Conservation (phyloP, 2,888 invertebrate genomes). For the Cryptocephalus primarius region DNA sequence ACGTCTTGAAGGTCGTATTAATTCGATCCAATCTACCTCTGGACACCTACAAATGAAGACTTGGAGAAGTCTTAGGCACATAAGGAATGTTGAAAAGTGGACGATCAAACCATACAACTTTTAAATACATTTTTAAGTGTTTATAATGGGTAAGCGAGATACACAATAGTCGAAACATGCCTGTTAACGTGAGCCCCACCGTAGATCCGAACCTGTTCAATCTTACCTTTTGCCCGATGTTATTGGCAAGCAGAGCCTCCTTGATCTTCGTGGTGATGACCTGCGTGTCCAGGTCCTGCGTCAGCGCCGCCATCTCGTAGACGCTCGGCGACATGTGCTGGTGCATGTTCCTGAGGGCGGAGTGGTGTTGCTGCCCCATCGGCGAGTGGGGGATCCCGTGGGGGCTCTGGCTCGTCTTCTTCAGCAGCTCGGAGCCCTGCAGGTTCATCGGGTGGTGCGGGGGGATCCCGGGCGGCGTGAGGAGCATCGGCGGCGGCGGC, state of each 20-base stretch:
- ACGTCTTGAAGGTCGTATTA: too few relatives aligned
- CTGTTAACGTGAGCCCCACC: too few relatives aligned
- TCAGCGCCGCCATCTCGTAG: constrained; percentile 94
- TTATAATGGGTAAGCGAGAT: too few relatives aligned
- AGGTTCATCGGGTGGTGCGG: constrained; percentile 62
- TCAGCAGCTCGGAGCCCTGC: constrained; percentile 48
- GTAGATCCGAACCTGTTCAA: too few relatives aligned
- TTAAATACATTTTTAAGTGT: too few relatives aligned
- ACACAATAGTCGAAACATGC: too few relatives aligned
- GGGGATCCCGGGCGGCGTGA: constrained; percentile 67
- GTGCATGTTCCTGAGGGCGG: constrained; percentile 60
- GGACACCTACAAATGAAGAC: too few relatives aligned
- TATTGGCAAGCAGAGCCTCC: constrained; percentile 90
- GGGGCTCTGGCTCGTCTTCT: constrained; percentile 46
- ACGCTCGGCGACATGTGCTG: constrained; percentile 90
- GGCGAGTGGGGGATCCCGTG: constrained; percentile 46
- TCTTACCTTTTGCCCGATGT: constrained; percentile 86
- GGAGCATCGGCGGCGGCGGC: constrained; percentile 48
- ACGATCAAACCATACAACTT: too few relatives aligned
- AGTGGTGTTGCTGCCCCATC: constrained; percentile 44
- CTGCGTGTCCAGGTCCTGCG: constrained; percentile 93
- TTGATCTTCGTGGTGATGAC: constrained; percentile 94
- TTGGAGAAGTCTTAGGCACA: too few relatives aligned
- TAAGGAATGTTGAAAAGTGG: too few relatives aligned
- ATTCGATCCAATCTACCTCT: too few relatives aligned